A percentile compares a stretch with the other conserved stretches of the same genome.
Evolutionary conservation across 2,113 vertebrate genomes (phyloP).

Genomic region (Leptocoma aspasia): DNA sequence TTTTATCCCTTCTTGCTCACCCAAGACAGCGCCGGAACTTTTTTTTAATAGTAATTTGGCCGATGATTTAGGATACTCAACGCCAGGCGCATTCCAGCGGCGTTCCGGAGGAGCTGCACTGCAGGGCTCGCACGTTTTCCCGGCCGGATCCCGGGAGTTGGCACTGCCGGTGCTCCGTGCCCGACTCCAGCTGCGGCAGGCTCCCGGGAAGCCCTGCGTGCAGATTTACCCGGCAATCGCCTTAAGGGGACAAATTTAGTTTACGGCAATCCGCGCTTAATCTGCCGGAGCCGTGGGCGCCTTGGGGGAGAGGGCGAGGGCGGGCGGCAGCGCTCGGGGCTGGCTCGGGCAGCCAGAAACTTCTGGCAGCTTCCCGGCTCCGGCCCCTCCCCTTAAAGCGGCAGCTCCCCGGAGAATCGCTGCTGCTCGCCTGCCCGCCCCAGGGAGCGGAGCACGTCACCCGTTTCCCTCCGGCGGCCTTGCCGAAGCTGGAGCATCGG

Average conservation of each 20-base stretch:
- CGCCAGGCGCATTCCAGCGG: background rate
- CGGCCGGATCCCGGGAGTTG: background rate
- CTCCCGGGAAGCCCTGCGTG: background rate
- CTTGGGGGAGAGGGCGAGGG: background rate
- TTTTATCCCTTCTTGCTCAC: background rate
- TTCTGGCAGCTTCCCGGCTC: constrained; percentile 35
- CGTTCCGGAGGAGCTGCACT: background rate
- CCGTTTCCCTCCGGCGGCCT: fast-evolving
- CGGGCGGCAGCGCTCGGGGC: background rate
- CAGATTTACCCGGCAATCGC: constrained; percentile 21
- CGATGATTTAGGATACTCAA: fast-evolving
- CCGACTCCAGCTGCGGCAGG: background rate
- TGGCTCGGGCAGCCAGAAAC: background rate
- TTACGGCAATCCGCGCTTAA: background rate
- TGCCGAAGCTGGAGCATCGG: fast-evolving
- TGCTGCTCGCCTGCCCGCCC: fast-evolving
- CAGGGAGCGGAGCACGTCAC: fast-evolving
- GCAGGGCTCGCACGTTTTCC: background rate
- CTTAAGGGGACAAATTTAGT: constrained; percentile 30
- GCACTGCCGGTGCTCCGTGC: background rate
- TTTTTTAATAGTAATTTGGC: fast-evolving
- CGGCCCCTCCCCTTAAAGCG: constrained; percentile 19
- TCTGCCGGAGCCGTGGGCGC: background rate
- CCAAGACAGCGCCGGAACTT: background rate
- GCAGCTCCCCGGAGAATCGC: background rate